A percentile compares a stretch with the other conserved stretches of the same genome.
Evolutionary conservation across 2,888 invertebrate species (phyloP).

Genomic region (Chloromyia formosa): DNA sequence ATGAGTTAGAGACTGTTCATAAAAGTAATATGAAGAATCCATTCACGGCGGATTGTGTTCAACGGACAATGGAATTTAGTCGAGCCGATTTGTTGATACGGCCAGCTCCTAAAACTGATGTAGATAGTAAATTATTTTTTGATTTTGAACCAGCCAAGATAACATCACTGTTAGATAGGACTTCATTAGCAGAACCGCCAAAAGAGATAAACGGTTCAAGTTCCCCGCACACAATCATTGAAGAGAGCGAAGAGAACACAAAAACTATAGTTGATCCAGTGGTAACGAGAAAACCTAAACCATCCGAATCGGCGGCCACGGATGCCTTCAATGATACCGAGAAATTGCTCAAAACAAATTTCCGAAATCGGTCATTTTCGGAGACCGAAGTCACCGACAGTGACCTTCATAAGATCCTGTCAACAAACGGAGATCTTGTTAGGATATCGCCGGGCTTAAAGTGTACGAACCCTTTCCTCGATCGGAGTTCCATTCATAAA

Average conservation of each 20-base stretch:
- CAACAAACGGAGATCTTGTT: constrained; percentile 55
- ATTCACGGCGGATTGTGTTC: constrained; percentile 46
- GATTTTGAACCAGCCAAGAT: constrained; percentile 50
- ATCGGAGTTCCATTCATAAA: constrained; percentile 61
- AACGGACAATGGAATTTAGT: not conserved
- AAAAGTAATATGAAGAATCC: constrained; percentile 46
- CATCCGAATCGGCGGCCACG: constrained; percentile 48
- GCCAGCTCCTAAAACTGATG: constrained; percentile 47
- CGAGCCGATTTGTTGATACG: not conserved
- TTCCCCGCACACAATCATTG: not conserved
- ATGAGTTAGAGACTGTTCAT: constrained; percentile 20
- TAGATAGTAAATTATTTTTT: constrained; percentile 48
- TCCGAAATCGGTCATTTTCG: constrained; percentile 58
- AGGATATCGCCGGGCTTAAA: constrained; percentile 45
- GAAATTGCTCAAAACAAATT: constrained; percentile 50
- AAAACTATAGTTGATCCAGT: not conserved
- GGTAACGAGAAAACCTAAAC: constrained; percentile 30
- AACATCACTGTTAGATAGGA: constrained; percentile 45
- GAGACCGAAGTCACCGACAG: constrained; percentile 56
- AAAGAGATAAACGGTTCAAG: not conserved
- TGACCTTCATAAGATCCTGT: constrained; percentile 53
- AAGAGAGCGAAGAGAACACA: not conserved
- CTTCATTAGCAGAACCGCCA: constrained; percentile 37
- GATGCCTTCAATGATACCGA: constrained; percentile 50
- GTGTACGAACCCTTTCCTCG: constrained; percentile 55